These are phyloP conservation scores for Myripristis jacobus DNA, from an alignment of 2,797 vertebrate genomes.

Conservation along the genomic window DNA sequence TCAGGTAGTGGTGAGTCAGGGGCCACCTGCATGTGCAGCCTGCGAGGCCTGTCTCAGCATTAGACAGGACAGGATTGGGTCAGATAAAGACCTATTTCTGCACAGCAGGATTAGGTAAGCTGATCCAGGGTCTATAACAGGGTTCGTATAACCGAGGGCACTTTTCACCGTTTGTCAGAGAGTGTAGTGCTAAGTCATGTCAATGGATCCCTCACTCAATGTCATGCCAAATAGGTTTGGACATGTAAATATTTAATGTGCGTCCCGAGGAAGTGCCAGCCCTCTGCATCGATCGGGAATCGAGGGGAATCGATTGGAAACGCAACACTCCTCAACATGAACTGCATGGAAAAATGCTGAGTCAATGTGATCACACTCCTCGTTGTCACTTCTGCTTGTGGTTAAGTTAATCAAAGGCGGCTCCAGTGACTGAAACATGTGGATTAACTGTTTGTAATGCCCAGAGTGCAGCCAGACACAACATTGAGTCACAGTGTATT, in stretches of 20 bases:
- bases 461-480: too few species aligned
- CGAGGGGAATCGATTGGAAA: conserved; percentile 46
- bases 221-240: conserved; percentile 41
- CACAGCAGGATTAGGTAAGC: conserved; percentile 9
- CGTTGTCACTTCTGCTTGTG: too few species aligned
- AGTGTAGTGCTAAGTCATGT: conserved; percentile 29
- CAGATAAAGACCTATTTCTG: conserved; percentile 14
- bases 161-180: conserved; percentile 16
- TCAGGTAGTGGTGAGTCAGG: neutral
- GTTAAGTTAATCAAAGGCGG: neutral
- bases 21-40: neutral
- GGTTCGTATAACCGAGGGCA: conserved; percentile 1
- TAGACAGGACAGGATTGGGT: neutral
- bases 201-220: conserved; percentile 47
- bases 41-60: neutral
- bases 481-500: too few species aligned
- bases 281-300: conserved; percentile 1
- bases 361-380: conserved; percentile 9
- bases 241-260: conserved; percentile 64
- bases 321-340: conserved; percentile 16
- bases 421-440: too few species aligned
- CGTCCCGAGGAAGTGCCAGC: conserved; percentile 30
- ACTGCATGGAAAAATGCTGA: conserved; percentile 25
- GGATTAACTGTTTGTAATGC: too few species aligned
- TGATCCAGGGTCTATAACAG: conserved; percentile 12